phyloP scores from a whole-genome alignment of 2,797 vertebrate species.

The Halcyon smyrnensis region DNA sequence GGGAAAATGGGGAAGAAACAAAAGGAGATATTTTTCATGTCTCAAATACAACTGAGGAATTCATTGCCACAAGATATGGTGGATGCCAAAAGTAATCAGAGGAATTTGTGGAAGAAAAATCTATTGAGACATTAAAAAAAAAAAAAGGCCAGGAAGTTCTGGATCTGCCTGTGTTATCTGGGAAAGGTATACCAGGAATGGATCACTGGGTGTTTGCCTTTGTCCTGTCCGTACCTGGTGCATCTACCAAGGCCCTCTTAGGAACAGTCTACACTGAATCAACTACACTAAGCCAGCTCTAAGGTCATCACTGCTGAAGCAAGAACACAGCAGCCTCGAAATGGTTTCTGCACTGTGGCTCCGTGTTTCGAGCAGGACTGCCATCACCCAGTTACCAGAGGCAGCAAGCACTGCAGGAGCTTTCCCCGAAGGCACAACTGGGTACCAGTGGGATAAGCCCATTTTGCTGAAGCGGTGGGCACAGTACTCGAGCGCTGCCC shows the following conservation, averaged over 20 bases:
- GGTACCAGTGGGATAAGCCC: not conserved
- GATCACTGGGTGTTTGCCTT: not conserved
- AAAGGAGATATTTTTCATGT: not conserved
- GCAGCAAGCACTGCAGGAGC: not conserved
- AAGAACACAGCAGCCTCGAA: not conserved
- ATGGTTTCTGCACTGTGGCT: not conserved
- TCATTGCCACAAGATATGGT: not conserved
- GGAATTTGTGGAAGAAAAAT: not conserved
- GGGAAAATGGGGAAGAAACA: not conserved
- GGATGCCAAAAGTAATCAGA: not conserved
- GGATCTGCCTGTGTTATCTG: not conserved
- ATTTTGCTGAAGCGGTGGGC: not conserved
- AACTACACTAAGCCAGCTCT: not conserved
- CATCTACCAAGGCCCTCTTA: not conserved
- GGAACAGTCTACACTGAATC: not conserved
- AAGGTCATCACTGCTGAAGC: not conserved
- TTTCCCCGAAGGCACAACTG: not conserved
- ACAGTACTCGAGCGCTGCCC: not conserved
- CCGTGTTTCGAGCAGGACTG: not conserved
- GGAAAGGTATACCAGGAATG: not conserved
- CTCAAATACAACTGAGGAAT: not conserved
- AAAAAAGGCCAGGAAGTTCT: not conserved
- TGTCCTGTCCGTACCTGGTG: no score
- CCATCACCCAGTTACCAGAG: not conserved
- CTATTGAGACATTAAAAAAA: not conserved